These are phyloP conservation scores for Erebia aethiops DNA, from an alignment of 2,888 invertebrate species.

Conservation along the genomic window DNA sequence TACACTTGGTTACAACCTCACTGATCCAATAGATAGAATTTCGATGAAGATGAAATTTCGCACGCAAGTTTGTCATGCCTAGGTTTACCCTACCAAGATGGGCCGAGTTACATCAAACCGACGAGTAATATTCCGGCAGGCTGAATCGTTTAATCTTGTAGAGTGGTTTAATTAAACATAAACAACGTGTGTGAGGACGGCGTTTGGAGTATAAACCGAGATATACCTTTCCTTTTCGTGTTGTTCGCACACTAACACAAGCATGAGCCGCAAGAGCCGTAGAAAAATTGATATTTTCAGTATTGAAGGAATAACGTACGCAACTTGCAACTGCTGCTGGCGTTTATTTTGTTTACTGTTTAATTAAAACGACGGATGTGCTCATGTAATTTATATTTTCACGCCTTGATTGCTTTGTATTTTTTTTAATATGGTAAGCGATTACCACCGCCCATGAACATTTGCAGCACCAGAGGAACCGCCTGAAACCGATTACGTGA, in stretches of 20 bases:
- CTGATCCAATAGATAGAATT: neutral
- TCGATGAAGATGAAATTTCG: neutral
- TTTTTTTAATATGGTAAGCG: too few species aligned
- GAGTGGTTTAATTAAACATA: constrained; percentile 44
- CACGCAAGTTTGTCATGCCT: constrained; percentile 1
- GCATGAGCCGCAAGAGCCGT: neutral
- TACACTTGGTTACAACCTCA: neutral
- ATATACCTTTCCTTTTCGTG: constrained; percentile 23
- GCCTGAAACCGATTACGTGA: too few species aligned
- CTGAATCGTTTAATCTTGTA: constrained; percentile 40
- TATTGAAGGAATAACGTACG: neutral
- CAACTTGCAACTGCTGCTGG: too few species aligned
- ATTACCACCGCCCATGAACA: too few species aligned
- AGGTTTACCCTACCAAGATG: constrained; percentile 13
- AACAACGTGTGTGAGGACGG: constrained; percentile 36
- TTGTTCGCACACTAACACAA: neutral
- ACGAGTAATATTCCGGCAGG: constrained; percentile 30
- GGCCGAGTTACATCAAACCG: constrained; percentile 22
- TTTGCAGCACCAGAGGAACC: too few species aligned
- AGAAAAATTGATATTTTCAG: neutral
- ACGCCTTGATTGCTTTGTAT: too few species aligned
- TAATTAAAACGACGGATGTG: too few species aligned
- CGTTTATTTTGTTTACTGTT: too few species aligned
- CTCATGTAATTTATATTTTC: too few species aligned
- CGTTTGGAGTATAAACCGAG: constrained; percentile 32